Conservation (phyloP, 2,113 vertebrate species). For the Trinectes maculatus region DNA sequence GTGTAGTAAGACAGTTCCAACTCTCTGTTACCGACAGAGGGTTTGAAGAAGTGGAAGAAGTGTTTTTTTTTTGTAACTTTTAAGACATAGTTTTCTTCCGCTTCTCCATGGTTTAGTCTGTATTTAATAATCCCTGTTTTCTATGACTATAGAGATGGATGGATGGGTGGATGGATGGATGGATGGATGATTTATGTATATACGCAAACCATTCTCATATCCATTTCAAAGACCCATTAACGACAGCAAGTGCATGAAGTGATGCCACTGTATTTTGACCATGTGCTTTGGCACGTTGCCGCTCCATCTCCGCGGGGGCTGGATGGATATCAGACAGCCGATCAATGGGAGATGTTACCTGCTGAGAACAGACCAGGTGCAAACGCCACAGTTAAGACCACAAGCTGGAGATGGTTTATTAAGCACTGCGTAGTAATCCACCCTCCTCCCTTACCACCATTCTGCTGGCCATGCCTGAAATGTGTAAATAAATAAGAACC, state of each 20-base stretch:
- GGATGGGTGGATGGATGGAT: not conserved
- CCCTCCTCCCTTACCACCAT: not conserved
- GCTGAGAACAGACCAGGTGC: slow-evolving; percentile 70
- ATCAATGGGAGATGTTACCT: slow-evolving; percentile 60
- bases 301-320: slow-evolving; percentile 37
- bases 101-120: too few relatives aligned
- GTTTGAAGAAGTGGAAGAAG: not conserved
- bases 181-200: not conserved
- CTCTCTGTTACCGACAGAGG: not conserved
- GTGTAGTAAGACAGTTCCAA: not conserved
- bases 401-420: slow-evolving; percentile 54
- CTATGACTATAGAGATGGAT: not conserved
- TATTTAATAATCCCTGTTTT: too few relatives aligned
- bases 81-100: too few relatives aligned
- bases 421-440: slow-evolving; percentile 50
- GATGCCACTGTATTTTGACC: slow-evolving; percentile 37
- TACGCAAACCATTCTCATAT: too few relatives aligned
- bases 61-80: too few relatives aligned
- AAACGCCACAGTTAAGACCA: slow-evolving; percentile 65
- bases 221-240: not conserved
- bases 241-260: slow-evolving; percentile 18
- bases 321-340: slow-evolving; percentile 57
- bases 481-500: slow-evolving; percentile 43
- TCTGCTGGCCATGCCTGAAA: not conserved
- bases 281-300: slow-evolving; percentile 52